phyloP scores from a whole-genome alignment of 2,888 invertebrate species.

The Branchellion lobata region DNA sequence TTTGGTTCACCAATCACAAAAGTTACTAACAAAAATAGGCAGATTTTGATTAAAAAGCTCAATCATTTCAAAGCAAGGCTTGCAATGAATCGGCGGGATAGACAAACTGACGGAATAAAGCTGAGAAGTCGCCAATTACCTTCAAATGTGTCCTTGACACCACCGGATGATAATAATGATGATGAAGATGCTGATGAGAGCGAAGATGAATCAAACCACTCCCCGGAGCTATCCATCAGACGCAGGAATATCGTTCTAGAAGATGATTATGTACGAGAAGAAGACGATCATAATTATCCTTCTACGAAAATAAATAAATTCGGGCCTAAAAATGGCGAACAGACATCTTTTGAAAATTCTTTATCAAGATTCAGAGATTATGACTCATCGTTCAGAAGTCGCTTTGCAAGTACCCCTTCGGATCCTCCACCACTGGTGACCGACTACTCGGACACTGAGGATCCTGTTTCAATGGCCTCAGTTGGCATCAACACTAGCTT shows the following conservation, averaged over 20 bases:
- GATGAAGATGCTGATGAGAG: neutral
- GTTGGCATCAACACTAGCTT: constrained; percentile 33
- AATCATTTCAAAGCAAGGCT: constrained; percentile 42
- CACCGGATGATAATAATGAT: too few species aligned
- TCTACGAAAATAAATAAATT: neutral
- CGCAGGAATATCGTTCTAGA: neutral
- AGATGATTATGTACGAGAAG: too few species aligned
- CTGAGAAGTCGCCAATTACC: neutral
- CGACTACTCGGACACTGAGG: constrained; percentile 33
- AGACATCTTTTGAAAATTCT: neutral
- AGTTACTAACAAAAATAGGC: constrained; percentile 39
- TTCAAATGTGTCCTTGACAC: neutral
- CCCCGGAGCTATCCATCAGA: constrained; percentile 6
- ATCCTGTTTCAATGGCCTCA: neutral
- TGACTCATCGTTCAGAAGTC: neutral
- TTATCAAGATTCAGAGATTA: neutral
- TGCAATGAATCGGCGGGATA: constrained; percentile 24
- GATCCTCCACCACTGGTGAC: neutral
- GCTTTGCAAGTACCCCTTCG: neutral
- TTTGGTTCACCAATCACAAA: too few species aligned
- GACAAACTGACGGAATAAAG: neutral
- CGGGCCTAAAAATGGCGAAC: neutral
- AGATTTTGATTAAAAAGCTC: constrained; percentile 41
- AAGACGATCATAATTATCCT: too few species aligned
- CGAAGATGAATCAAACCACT: neutral